Base-by-base conservation (phyloP, 2,888 invertebrate species). In the Melinaea marsaeus region DNA sequence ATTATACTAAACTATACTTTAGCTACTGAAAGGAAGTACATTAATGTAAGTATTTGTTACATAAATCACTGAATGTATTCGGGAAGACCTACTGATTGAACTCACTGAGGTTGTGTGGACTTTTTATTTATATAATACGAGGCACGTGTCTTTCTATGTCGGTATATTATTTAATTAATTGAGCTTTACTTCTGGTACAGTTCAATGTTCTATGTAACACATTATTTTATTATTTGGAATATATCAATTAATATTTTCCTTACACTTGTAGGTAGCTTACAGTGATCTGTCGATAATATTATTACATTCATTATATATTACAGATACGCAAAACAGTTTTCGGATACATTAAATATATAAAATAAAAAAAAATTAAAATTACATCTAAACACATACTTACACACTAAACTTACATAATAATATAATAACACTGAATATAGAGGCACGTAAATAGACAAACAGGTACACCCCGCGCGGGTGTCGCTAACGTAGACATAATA, bases 51-150 rank as follows among this genome's bases (percentile, higher is more conserved):
- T 60, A 13, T 58, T 42, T 54, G 55, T 58, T 61, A 63, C 65
- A 65, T 55, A 65, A 65, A 63, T 13, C 67, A 65, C 63, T 63
- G 63, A 65, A 60, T 48, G 61, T 51, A 51, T 42, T 58, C 51
- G 48, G 67, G 65, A 67, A 67, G 67, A 67, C 65, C 54, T 63
- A 37, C 63, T 61, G 65, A 69, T 67, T 65, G 48, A 63, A 56
- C 46, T 48, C 45, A 57, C 48, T 48, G 32, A 57, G 32, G 51
- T n/a, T 32, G 32, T 51, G 11, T 3, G 42, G 51, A 32, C 22
- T 51, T 51, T 7, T 32, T 48, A n/a, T 48, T 7, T 48, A n/a
- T 32, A 51, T 51, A 32, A 55, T 37, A 47, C 13, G 33, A 58
- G 54, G 48, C n/a, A 22, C n/a, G 42, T 22, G 5, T 7, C 4